Evolutionary conservation across 2,888 invertebrate genomes (phyloP).

Genomic region (Sussaba pulchella): DNA sequence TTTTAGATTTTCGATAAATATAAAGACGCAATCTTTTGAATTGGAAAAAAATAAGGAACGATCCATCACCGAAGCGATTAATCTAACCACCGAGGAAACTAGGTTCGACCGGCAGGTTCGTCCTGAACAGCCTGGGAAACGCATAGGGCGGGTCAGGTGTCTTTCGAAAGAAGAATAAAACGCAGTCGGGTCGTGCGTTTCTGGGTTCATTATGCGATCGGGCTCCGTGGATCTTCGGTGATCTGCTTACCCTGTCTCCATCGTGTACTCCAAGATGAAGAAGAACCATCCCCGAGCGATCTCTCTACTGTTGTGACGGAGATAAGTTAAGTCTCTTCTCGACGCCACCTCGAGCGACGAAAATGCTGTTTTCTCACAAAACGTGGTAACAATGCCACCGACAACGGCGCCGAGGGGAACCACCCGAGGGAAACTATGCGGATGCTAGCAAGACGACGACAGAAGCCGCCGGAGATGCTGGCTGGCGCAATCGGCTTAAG

Average conservation of each 20-base stretch:
- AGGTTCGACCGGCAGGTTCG: too few relatives aligned
- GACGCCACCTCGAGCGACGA: constrained; percentile 84
- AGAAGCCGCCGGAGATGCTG: constrained; percentile 62
- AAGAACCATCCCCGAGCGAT: constrained; percentile 40
- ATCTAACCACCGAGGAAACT: too few relatives aligned
- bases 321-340: constrained; percentile 83
- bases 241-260: constrained; percentile 44
- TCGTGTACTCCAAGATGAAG: constrained; percentile 28
- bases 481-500: constrained; percentile 76
- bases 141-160: constrained; percentile 49
- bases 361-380: constrained; percentile 84
- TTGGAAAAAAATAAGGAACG: too few relatives aligned
- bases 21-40: constrained; percentile 38
- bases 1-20: too few relatives aligned
- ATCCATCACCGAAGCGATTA: too few relatives aligned
- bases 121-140: constrained; percentile 26
- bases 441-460: constrained; percentile 59
- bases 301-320: constrained; percentile 79
- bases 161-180: constrained; percentile 56
- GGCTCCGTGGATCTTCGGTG: constrained; percentile 8
- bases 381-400: constrained; percentile 80
- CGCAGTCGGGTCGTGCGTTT: constrained; percentile 37
- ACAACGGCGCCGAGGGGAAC: constrained; percentile 65
- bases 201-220: neutral
- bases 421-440: constrained; percentile 38